Percentiles rank a stretch among this genome's conserved stretches.
Conservation (phyloP, 2,888 invertebrate genomes). For the Apoderus coryli region DNA sequence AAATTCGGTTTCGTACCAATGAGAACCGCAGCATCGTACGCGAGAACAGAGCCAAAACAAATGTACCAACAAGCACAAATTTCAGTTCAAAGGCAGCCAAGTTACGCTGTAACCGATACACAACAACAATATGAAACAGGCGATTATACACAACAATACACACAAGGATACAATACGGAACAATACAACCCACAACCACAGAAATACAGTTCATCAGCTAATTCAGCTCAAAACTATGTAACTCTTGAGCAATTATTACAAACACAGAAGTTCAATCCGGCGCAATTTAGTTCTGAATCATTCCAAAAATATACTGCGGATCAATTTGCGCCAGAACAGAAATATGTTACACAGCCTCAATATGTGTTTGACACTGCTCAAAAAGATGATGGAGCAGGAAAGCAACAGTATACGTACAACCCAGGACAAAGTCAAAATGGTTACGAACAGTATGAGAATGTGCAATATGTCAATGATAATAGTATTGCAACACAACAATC, state of each 20-base stretch:
- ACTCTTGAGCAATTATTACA: too few species aligned
- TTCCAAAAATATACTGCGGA: constrained; percentile 9
- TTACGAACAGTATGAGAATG: constrained; percentile 23
- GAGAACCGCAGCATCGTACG: constrained; percentile 22
- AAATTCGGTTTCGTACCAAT: constrained; percentile 24
- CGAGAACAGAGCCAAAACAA: constrained; percentile 20
- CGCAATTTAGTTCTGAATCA: too few species aligned
- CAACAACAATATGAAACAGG: too few species aligned
- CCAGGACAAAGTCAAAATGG: constrained; percentile 16
- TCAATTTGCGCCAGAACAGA: constrained; percentile 13
- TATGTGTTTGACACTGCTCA: constrained; percentile 27
- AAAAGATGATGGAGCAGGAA: constrained; percentile 13
- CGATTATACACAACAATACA: too few species aligned
- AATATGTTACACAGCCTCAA: constrained; percentile 16
- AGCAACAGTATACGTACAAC: constrained; percentile 15
- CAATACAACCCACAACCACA: not conserved
- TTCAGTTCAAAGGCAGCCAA: constrained; percentile 12
- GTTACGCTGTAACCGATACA: too few species aligned
- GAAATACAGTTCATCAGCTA: too few species aligned
- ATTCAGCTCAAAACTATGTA: not conserved
- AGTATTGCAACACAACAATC: constrained; percentile 17
- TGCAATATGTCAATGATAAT: constrained; percentile 27
- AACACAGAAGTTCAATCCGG: too few species aligned
- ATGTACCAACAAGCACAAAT: constrained; percentile 18
- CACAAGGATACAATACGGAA: too few species aligned